Conservation (phyloP, 2,113 vertebrate species). For the Tursiops truncatus region DNA sequence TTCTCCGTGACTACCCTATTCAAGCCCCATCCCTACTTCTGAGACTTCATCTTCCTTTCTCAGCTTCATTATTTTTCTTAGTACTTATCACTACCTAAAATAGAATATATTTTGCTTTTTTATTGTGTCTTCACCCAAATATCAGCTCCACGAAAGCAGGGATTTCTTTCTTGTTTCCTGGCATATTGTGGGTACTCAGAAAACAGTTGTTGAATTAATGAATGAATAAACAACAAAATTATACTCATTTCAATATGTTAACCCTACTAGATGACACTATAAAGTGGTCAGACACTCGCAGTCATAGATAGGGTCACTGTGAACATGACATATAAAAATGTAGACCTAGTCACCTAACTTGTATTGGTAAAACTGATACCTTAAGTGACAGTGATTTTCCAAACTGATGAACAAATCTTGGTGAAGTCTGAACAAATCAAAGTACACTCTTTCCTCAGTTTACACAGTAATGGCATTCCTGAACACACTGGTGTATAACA, state of each 20-base stretch:
- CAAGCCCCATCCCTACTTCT: not conserved
- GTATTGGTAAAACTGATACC: not conserved
- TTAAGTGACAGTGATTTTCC: not conserved
- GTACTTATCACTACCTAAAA: not conserved
- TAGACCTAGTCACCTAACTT: not conserved
- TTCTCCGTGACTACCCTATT: not conserved
- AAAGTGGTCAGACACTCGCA: not conserved
- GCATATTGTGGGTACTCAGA: not conserved
- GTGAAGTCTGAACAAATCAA: not conserved
- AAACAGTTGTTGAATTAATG: not conserved
- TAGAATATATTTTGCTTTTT: not conserved
- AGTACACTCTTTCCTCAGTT: not conserved
- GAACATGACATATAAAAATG: not conserved
- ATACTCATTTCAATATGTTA: not conserved
- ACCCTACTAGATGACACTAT: not conserved
- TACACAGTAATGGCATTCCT: not conserved
- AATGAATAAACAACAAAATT: not conserved
- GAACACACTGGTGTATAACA: not conserved
- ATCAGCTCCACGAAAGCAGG: not conserved
- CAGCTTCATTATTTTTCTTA: not conserved
- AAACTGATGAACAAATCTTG: not conserved
- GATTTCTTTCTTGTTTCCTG: not conserved
- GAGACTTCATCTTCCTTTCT: not conserved
- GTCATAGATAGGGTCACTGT: not conserved
- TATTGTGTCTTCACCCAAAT: not conserved